Base-by-base conservation (phyloP, 2,888 invertebrate genomes). In the Dicranocentrus wangi region DNA sequence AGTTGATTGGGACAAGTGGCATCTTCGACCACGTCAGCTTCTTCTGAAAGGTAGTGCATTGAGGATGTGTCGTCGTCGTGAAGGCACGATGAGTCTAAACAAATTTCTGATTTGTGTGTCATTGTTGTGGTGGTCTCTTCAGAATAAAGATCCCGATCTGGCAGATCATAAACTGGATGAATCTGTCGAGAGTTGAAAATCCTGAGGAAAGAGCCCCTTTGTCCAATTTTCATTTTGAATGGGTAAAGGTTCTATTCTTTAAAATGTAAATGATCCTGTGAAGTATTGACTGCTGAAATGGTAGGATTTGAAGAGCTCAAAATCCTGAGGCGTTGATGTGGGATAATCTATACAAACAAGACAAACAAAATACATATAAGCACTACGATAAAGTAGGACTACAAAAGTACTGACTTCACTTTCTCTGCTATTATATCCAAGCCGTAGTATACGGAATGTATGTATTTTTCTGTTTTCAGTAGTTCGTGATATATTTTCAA, bases 151-250 rank as follows among this genome's bases (percentile, higher is more conserved):
- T 51, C 51, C 10, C 21, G 55, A 21, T 55, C 15, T 21, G 19
- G 51, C 10, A 13, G 3, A 13, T 51, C n/a, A 51, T n/a, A n/a
- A n/a, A n/a, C 23, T 5, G 43, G 10, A n/a, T 75, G 66, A 13
- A 7, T 75, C 58, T 75, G 39, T 7, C 66, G 55, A n/a, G 66
- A 75, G 25, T 68, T 75, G 1, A 42, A n/a, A 32, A 28, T 66
- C 21, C 58, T 66, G 17, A 75, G 73, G n/a, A 65, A 68, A 0
- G 66, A 32, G 28, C 39, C 58, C 21, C 66, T 21, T 17, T 42
- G 58, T 58, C 32, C 58, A n/a, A 66, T 58, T 55, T 60, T 58
- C 75, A 75, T 75, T 72, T n/a, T 65, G 61, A 10, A 32, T n/a
- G n/a, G 32, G 32, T 32, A 32, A 47, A 47, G 17, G 47, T n/a